These are phyloP conservation scores for Xenopus borealis DNA, from an alignment of 2,113 vertebrate genomes.

Conservation along the genomic window DNA sequence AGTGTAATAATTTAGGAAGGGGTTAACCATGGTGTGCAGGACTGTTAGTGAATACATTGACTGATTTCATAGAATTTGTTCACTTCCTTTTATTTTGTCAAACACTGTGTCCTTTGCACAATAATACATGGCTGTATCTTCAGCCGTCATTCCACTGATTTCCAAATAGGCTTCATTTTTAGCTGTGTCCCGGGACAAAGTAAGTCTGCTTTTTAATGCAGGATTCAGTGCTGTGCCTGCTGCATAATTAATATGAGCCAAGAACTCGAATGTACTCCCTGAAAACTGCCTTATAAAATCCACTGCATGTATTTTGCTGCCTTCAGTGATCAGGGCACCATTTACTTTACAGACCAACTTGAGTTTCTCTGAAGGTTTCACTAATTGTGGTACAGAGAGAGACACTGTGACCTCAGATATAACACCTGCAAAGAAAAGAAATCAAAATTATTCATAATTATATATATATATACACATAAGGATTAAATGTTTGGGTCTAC, in stretches of 20 bases:
- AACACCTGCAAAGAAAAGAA: constrained; percentile 13
- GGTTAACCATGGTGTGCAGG: too few relatives aligned
- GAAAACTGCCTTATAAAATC: constrained; percentile 15
- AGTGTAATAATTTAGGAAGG: too few relatives aligned
- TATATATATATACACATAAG: background rate
- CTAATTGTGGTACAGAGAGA: constrained; percentile 3
- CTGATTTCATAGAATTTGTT: too few relatives aligned
- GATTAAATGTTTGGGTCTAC: background rate
- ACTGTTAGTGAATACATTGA: too few relatives aligned
- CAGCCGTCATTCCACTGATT: background rate
- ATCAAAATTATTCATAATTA: background rate
- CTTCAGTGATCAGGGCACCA: constrained; percentile 23
- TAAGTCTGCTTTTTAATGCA: background rate
- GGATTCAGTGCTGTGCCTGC: too few relatives aligned
- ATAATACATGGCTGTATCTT: constrained; percentile 17
- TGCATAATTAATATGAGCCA: background rate
- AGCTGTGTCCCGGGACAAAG: constrained; percentile 19
- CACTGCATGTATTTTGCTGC: constrained; percentile 53
- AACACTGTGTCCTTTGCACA: background rate
- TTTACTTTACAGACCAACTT: constrained; percentile 47
- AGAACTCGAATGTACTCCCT: constrained; percentile 26
- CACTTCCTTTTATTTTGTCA: background rate
- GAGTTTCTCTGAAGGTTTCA: constrained; percentile 4
- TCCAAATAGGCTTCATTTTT: constrained; percentile 1
- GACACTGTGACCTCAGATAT: constrained; percentile 19